phyloP scores from a whole-genome alignment of 2,113 vertebrate species.

The Mormyrus iriodes region DNA sequence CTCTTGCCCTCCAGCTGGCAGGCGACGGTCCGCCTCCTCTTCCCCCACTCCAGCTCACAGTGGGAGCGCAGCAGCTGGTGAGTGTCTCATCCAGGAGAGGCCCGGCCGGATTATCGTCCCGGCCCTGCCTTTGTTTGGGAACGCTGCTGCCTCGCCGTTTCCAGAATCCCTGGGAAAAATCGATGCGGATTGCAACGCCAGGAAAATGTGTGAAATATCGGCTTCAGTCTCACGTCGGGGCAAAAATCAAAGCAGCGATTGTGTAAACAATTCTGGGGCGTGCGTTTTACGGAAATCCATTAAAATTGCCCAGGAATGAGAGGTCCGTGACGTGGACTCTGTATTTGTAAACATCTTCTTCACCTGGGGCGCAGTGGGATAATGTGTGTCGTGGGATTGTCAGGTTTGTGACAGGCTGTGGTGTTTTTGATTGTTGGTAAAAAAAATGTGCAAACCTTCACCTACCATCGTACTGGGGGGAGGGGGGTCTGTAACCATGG shows the following conservation, averaged over 20 bases:
- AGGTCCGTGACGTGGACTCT: not conserved
- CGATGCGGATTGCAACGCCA: not conserved
- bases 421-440: constrained; percentile 22
- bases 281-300: not conserved
- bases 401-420: not conserved
- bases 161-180: constrained; percentile 31
- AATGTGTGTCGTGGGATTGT: not conserved
- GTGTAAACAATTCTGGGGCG: not conserved
- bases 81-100: constrained; percentile 22
- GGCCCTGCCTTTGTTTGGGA: constrained; percentile 32
- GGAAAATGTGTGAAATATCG: constrained; percentile 8
- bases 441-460: constrained; percentile 32
- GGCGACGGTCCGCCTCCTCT: constrained; percentile 22
- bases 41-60: constrained; percentile 39
- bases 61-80: constrained; percentile 45
- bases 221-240: not conserved
- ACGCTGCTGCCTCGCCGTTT: constrained; percentile 36
- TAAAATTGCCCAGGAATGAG: not conserved
- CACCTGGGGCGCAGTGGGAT: not conserved
- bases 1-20: constrained; percentile 41
- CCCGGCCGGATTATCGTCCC: not conserved
- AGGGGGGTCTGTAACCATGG: constrained; percentile 53
- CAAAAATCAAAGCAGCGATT: not conserved
- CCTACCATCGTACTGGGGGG: constrained; percentile 51
- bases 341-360: not conserved